These are phyloP conservation scores for Saturnia pavonia DNA, from an alignment of 2,888 invertebrate species.

Conservation along the genomic window DNA sequence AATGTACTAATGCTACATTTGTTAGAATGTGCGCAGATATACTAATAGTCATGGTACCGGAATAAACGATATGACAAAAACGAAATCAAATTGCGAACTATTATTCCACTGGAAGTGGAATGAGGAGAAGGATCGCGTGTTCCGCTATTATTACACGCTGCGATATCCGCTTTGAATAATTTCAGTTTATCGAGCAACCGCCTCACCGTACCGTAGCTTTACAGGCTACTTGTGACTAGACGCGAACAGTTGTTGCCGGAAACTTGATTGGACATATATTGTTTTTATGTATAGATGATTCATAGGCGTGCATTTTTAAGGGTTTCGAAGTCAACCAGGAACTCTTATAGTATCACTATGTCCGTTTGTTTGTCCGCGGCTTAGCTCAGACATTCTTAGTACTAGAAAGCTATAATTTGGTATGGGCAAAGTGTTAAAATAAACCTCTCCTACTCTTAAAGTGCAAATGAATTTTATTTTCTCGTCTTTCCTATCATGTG, in stretches of 20 bases:
- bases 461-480: too few relatives aligned
- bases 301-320: too few relatives aligned
- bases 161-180: conserved; percentile 19
- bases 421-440: too few relatives aligned
- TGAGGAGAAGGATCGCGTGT: conserved; percentile 22
- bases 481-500: too few relatives aligned
- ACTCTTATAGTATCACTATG: too few relatives aligned
- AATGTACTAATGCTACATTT: not conserved
- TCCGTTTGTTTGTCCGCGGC: too few relatives aligned
- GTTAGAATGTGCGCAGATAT: not conserved
- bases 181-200: conserved; percentile 1
- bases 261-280: not conserved
- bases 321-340: too few relatives aligned
- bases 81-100: conserved; percentile 20
- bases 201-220: not conserved
- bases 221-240: not conserved
- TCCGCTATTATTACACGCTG: conserved; percentile 19
- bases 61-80: conserved; percentile 1
- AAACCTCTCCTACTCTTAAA: too few relatives aligned
- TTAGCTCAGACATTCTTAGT: too few relatives aligned
- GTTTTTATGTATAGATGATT: not conserved
- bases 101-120: conserved; percentile 19
- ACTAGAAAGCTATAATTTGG: too few relatives aligned
- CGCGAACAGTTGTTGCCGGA: not conserved
- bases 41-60: not conserved